These are phyloP conservation scores for Caenorhabditis japonica DNA, from an alignment of 2,888 invertebrate species.

Conservation along the genomic window DNA sequence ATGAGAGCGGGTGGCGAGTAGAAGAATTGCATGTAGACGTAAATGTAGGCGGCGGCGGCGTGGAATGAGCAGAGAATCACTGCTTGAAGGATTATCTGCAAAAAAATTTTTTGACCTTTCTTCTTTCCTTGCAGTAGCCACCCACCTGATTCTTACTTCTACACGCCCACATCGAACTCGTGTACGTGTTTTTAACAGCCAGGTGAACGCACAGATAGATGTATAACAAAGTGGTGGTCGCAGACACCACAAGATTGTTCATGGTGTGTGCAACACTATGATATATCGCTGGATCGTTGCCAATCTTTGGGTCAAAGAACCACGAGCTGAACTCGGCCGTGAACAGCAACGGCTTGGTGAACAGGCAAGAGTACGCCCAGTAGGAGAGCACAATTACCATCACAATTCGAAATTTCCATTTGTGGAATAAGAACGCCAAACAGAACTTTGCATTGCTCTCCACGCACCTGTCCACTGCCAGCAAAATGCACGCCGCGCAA, in stretches of 20 bases:
- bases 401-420: neutral
- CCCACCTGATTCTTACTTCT: slow-evolving; percentile 14
- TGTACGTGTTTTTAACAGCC: neutral
- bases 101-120: neutral
- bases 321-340: slow-evolving; percentile 14
- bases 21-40: slow-evolving; percentile 34
- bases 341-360: slow-evolving; percentile 19
- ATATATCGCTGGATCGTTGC: slow-evolving; percentile 2
- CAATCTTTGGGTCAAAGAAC: slow-evolving; percentile 28
- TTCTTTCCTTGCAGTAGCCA: neutral
- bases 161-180: slow-evolving; percentile 13
- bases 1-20: slow-evolving; percentile 11
- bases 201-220: slow-evolving; percentile 14
- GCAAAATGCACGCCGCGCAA: slow-evolving; percentile 18
- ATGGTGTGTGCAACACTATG: slow-evolving; percentile 17
- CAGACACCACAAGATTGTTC: slow-evolving; percentile 18
- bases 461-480: slow-evolving; percentile 26
- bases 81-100: slow-evolving; percentile 19
- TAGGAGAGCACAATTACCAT: neutral
- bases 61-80: slow-evolving; percentile 19
- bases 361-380: slow-evolving; percentile 1
- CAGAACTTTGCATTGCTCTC: slow-evolving; percentile 19
- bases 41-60: slow-evolving; percentile 17
- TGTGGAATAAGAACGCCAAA: slow-evolving; percentile 3
- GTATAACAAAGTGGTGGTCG: slow-evolving; percentile 4